Base-by-base conservation (phyloP, 1,140 invertebrate genomes). In the Pseudoatta argentina region DNA sequence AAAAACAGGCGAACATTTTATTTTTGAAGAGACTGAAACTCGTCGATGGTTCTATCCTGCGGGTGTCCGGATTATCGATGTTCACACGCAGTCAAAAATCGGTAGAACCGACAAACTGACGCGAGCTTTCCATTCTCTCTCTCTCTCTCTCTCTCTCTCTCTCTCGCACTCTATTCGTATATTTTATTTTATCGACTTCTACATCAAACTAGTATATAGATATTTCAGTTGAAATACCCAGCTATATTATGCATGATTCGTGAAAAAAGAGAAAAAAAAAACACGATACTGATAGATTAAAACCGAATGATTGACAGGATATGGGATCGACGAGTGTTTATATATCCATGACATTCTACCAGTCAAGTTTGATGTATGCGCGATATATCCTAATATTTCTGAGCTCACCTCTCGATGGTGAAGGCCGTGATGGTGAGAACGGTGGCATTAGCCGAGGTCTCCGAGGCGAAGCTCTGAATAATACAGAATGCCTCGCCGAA, bases 381-480 rank as follows among this genome's bases (percentile, higher is more conserved):
- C 16, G 14, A 44, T 44, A 24, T 57, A 12, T 44, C 39, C 39
- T 44, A 61, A 76, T 61, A 44, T 53, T 53, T 63, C 66, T 93
- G 0, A 66, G 12, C 27, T 71, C 53, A 83, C 94, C 94, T 94
- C 94, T 99, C 99, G 6, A 99, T 96, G 0, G 99, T 99, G 95
- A 99, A 99, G 3, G 98, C 98, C 0, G 98, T 98, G 67, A 99
- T 99, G 8, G 98, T 98, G 64, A 99, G 95, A 0, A 99, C 98
- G 0, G 98, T 99, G 0, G 98, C 98, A 94, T 99, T 98, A 2
- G 98, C 98, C 0, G 98, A 98, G 5, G 98, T 98, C 94, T 99
- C 98, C 0, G 98, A 97, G 0, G 98, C 96, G 59, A 98, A 96
- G 0, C 98, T 98, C 82, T 98, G 97, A 34, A 98, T 94, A 8